Base-by-base conservation (phyloP, 2,113 vertebrate species). In the Trichomycterus rosablanca region DNA sequence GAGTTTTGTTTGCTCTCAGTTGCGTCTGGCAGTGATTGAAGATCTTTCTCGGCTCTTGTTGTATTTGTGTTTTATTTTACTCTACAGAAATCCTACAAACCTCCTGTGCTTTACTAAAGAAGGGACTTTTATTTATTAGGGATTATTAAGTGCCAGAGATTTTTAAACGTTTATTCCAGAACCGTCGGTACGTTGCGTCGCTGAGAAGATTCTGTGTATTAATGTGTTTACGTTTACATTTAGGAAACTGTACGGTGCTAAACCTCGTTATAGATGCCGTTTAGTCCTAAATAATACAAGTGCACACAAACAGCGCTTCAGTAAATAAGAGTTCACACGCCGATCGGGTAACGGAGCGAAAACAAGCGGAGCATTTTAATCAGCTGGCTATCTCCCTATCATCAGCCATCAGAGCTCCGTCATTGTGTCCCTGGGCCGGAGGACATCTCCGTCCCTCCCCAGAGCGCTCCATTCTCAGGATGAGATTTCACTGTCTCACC, bases 301-400 rank as follows among this genome's bases (percentile, higher is more conserved):
- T n/a, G n/a, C n/a, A n/a, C n/a, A n/a, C n/a, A n/a, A n/a, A n/a
- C n/a, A n/a, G n/a, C n/a, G n/a, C n/a, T n/a, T n/a, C n/a, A n/a
- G 83, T 89, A 89, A 89, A 88, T 86, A 89, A 91, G 85, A 89
- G 89, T 93, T 94, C 91, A 92, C 90, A 94, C 89, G 89, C 88
- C 71, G 89, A 94, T 91, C 88, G 74, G 76, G 85, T 92, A 78
- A 90, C 91, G 50, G 76, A 75, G 66, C 83, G 86, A 90, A 92
- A 57, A 94, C 91, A 93, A 91, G 84, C 84, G 80, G 81, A 79
- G 80, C 84, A 88, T 93, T 93, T 91, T 88, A 89, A 88, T 90
- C 89, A 85, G 88, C 87, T 88, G 88, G 87, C 86, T 90, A 86
- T 92, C 89, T 91, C 83, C 84, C 83, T 86, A 88, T 88, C 83